Evolutionary conservation across 2,888 invertebrate species (phyloP), one percentile per base, ranked within the genome.

Genomic region (Sepioteuthis lessoniana): DNA sequence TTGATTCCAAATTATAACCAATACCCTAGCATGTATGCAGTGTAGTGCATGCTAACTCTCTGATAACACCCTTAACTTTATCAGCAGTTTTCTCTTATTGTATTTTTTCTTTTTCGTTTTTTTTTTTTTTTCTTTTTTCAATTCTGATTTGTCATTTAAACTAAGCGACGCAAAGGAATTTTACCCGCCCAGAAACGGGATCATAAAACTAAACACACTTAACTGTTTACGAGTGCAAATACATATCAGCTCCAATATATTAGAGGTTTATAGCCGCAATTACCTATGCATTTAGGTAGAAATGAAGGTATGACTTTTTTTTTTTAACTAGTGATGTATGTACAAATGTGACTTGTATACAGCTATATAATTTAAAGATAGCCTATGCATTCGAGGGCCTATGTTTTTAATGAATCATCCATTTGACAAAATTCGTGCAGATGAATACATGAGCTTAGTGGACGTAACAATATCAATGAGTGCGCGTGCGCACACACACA

Each of bases 211-310:
- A 76, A 76, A 76, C 76, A 76, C 76, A 76, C 76, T n/a, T 7
- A n/a, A n/a, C 76, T n/a, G 76, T 76, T 76, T 76, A n/a, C n/a
- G 76, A 76, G 76, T 76, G 76, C 31, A 76, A 76, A 76, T 76
- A 31, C 76, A 76, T 31, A 76, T 76, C 76, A 31, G 76, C 76
- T 76, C 76, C 10, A 76, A 76, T 76, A 31, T n/a, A 55, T 55
- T 55, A 55, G 55, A 55, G 55, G 25, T 55, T 55, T 55, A 55
- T 55, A 1, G 25, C 55, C 55, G 25, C 55, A 31, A 76, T 76
- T 76, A 76, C 76, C n/a, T 76, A 76, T 76, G 76, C n/a, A n/a
- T 31, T n/a, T 76, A 31, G n/a, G 31, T n/a, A 76, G 31, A n/a
- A 76, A 76, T 76, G 13, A 76, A n/a, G n/a, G 55, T 55, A n/a